These are phyloP conservation scores for Epiperipatus broadwayi DNA, from an alignment of 2,888 invertebrate species.

Conservation along the genomic window DNA sequence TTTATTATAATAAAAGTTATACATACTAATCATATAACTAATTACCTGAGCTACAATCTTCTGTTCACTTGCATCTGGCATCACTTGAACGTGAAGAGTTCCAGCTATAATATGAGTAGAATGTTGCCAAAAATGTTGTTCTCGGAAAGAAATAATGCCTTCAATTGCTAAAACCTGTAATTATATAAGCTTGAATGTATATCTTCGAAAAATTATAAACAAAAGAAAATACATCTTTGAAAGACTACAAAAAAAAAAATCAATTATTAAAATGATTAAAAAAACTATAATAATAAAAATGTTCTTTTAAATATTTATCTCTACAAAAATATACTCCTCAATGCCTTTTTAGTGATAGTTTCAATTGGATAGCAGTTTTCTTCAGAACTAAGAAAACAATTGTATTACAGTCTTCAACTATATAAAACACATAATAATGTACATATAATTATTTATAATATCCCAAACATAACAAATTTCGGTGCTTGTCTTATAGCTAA, in stretches of 20 bases:
- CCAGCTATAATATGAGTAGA: slow-evolving; percentile 30
- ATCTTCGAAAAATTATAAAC: slow-evolving; percentile 4
- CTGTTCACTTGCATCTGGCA: slow-evolving; percentile 26
- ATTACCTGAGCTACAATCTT: slow-evolving; percentile 28
- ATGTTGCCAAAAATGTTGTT: slow-evolving; percentile 34
- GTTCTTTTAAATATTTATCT: not conserved
- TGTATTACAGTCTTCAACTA: too few species aligned
- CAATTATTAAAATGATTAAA: slow-evolving; percentile 6
- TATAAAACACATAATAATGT: too few species aligned
- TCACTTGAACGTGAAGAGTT: slow-evolving; percentile 30
- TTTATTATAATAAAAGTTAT: too few species aligned
- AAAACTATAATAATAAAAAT: slow-evolving; percentile 5
- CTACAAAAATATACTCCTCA: slow-evolving; percentile 6
- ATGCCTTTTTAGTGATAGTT: not conserved
- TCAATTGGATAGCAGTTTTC: too few species aligned
- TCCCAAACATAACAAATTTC: too few species aligned
- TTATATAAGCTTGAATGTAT: too few species aligned
- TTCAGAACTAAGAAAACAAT: too few species aligned
- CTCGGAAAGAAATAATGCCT: slow-evolving; percentile 32
- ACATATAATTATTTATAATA: too few species aligned
- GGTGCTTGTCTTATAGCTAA: too few species aligned
- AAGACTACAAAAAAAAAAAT: not conserved
- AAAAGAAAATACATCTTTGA: slow-evolving; percentile 10
- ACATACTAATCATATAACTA: too few species aligned
- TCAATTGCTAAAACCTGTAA: slow-evolving; percentile 28